Conservation (phyloP, 2,888 invertebrate species). For the Hymenopus coronatus region DNA sequence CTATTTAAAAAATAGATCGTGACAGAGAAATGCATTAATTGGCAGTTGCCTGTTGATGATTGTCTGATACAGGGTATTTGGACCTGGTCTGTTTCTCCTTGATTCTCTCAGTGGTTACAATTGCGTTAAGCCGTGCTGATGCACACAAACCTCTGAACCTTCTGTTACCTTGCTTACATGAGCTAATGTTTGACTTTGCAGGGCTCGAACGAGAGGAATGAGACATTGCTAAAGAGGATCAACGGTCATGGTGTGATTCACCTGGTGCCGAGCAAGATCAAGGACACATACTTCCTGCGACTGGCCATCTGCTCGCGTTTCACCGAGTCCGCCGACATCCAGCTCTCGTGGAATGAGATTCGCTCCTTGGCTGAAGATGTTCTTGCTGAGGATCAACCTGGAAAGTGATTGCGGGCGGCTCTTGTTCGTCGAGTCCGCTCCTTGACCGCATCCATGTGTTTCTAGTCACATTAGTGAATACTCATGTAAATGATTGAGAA, state of each 20-base stretch:
- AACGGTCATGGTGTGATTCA: slow-evolving; percentile 90
- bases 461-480: too few species aligned
- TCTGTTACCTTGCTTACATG: too few species aligned
- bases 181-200: slow-evolving; percentile 37
- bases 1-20: too few species aligned
- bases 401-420: slow-evolving; percentile 28
- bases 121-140: too few species aligned
- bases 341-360: slow-evolving; percentile 84
- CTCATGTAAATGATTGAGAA: too few species aligned
- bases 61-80: too few species aligned
- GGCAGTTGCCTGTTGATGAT: too few species aligned
- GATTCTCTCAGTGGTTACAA: too few species aligned
- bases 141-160: too few species aligned
- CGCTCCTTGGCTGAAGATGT: slow-evolving; percentile 70
- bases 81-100: too few species aligned
- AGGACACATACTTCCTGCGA: slow-evolving; percentile 79
- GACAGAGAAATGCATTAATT: too few species aligned
- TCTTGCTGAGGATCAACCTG: slow-evolving; percentile 45
- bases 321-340: slow-evolving; percentile 77
- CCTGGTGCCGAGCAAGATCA: slow-evolving; percentile 86
- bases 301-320: slow-evolving; percentile 87
- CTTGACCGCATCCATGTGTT: not conserved
- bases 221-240: slow-evolving; percentile 74
- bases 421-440: not conserved
- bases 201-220: slow-evolving; percentile 78